A percentile compares a stretch with the other conserved stretches of the same genome.
phyloP scores from a whole-genome alignment of 92 coral and sea anemone genomes.

The Epizoanthus scotinus region DNA sequence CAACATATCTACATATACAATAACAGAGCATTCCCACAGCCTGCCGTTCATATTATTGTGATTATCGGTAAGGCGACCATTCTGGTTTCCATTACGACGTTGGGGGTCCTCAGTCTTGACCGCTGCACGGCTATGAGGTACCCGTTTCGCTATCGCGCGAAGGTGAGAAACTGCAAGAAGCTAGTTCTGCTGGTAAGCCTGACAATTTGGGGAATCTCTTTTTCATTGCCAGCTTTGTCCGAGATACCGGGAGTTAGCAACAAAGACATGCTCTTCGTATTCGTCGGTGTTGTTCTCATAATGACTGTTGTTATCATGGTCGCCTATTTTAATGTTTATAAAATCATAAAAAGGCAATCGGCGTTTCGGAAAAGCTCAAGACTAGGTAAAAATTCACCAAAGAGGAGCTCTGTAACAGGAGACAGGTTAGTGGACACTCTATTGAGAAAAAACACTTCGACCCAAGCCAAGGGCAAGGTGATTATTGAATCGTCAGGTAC shows the following conservation, averaged over 20 bases:
- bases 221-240: conserved; percentile 51
- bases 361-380: conserved; percentile 9
- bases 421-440: background rate
- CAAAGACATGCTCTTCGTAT: conserved; percentile 49
- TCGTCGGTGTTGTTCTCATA: conserved; percentile 47
- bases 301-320: conserved; percentile 53
- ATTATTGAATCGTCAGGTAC: no score
- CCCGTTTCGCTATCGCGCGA: conserved; percentile 57
- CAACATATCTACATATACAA: conserved; percentile 48
- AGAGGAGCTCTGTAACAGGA: background rate
- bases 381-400: background rate
- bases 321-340: conserved; percentile 29
- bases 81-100: conserved; percentile 46
- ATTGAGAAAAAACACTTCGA: background rate
- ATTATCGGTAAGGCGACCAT: conserved; percentile 64
- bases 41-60: conserved; percentile 41
- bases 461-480: no score
- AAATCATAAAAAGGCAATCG: conserved; percentile 19
- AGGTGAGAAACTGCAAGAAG: conserved; percentile 33
- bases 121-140: conserved; percentile 49
- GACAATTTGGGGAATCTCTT: conserved; percentile 42
- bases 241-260: conserved; percentile 47
- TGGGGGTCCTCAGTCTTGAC: conserved; percentile 53
- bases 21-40: conserved; percentile 20
- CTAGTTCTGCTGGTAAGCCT: conserved; percentile 27